Evolutionary conservation across 2,797 vertebrate genomes (phyloP), one percentile per base, ranked within the genome.

Genomic region (Rhabdophis nuchalis): DNA sequence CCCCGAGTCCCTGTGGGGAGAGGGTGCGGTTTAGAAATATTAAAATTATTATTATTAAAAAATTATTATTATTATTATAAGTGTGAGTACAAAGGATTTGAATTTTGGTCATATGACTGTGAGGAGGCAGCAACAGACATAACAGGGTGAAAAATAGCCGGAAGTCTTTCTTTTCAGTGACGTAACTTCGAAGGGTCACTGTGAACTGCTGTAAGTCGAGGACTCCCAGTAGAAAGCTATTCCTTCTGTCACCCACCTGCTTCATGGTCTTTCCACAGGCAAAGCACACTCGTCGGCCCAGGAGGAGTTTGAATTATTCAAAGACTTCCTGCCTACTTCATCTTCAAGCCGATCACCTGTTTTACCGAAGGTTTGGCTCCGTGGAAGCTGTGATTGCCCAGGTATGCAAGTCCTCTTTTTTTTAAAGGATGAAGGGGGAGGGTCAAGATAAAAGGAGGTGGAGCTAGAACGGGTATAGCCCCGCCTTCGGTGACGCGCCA

Each of bases 291-390:
- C 96, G 93, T 92, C 97, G 97, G 56, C 90, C 92, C 1, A 97
- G 94, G 92, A 97, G 98, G 90, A 98, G 95, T 9, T 82, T 97
- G 5, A 97, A 98, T 91, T 95, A 97, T 89, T 96, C 97, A 14
- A 98, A 97, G 95, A 98, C 97, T 86, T 98, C 96, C 94, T 98
- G 98, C 93, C 95, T 98, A 86, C 96, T 98, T 7, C 97, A 98
- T 92, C 88, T 98, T 57, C 94, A 97, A 0, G 97, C 94, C 0
- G 98, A 98, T 90, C 95, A 98, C 93, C 96, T 97, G 64, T 98
- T 98, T 96, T 98, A 95, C 95, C 97, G 95, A 77, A 97, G 86
- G 93, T 98, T 98, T 93, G 98, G 97, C 90, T 98, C 97, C 27
- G 89, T 97, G 1, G 97, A 98, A 91, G 97, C 96, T 11, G 98